Percentiles rank a stretch among this genome's conserved stretches.
Evolutionary conservation across 1,140 invertebrate species (phyloP).

Genomic region (Scylla paramamosain): DNA sequence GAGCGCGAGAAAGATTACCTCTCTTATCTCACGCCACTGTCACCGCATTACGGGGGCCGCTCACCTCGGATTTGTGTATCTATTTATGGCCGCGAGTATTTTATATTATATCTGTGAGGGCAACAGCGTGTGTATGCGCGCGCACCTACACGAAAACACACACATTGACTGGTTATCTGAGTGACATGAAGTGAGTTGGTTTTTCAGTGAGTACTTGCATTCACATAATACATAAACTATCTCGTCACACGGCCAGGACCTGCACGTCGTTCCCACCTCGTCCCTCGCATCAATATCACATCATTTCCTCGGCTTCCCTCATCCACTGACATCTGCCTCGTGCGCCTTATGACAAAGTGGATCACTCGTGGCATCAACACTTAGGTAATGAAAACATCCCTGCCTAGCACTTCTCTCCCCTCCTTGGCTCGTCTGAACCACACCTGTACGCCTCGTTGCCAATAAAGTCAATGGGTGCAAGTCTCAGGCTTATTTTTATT

Average conservation of each 20-base stretch:
- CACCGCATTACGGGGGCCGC: background rate
- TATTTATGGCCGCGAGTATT: background rate
- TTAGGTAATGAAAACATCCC: background rate
- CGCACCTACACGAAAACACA: background rate
- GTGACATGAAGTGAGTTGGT: background rate
- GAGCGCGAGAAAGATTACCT: background rate
- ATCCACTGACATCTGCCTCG: background rate
- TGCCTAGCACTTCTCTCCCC: background rate
- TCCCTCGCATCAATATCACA: background rate
- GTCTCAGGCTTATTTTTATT: background rate
- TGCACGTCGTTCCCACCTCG: background rate
- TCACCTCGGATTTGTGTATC: background rate
- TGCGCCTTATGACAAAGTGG: background rate
- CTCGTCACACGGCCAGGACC: background rate
- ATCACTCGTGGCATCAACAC: background rate
- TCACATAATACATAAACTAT: background rate
- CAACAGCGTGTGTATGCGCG: background rate
- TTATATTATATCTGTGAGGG: background rate
- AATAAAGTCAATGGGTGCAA: background rate
- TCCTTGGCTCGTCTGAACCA: background rate
- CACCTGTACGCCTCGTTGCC: background rate
- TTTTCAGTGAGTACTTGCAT: background rate
- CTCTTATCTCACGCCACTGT: constrained; percentile 15
- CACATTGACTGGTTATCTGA: background rate
- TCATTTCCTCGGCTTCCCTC: background rate